phyloP scores from a whole-genome alignment of 2,797 vertebrate species.

The Salarias fasciatus region DNA sequence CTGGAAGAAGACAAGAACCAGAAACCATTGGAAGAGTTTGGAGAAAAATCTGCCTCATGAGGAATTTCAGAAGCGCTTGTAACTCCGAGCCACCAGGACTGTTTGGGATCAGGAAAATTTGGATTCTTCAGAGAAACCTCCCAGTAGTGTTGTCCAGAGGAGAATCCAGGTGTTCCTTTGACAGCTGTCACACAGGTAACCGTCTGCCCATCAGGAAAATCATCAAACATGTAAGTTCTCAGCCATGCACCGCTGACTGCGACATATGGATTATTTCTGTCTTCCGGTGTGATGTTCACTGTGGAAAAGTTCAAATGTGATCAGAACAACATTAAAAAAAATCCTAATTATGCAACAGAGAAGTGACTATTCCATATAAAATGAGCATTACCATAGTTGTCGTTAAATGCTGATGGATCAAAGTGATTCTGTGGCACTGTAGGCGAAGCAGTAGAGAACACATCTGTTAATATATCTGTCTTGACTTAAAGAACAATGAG shows the following conservation, averaged over 20 bases:
- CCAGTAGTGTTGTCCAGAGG: constrained; percentile 71
- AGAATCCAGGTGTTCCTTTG: constrained; percentile 46
- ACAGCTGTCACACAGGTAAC: constrained; percentile 60
- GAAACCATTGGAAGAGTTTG: constrained; percentile 38
- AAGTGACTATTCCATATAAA: no score
- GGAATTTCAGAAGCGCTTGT: background rate
- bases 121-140: constrained; percentile 17
- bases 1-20: constrained; percentile 70
- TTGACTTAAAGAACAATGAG: background rate
- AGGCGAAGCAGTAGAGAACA: fast-evolving
- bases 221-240: constrained; percentile 42
- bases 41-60: fast-evolving
- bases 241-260: fast-evolving
- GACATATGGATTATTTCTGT: fast-evolving
- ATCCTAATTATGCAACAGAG: background rate
- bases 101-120: fast-evolving
- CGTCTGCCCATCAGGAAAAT: fast-evolving
- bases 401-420: fast-evolving
- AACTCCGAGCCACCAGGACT: constrained; percentile 76
- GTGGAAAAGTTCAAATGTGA: constrained; percentile 28
- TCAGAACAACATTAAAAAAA: background rate
- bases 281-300: constrained; percentile 56
- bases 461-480: background rate
- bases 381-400: constrained; percentile 32
- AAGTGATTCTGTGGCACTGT: background rate